Percentiles rank a stretch among this genome's conserved stretches.
Conservation (phyloP, 2,797 vertebrate genomes). For the Acanthurus lineatus region DNA sequence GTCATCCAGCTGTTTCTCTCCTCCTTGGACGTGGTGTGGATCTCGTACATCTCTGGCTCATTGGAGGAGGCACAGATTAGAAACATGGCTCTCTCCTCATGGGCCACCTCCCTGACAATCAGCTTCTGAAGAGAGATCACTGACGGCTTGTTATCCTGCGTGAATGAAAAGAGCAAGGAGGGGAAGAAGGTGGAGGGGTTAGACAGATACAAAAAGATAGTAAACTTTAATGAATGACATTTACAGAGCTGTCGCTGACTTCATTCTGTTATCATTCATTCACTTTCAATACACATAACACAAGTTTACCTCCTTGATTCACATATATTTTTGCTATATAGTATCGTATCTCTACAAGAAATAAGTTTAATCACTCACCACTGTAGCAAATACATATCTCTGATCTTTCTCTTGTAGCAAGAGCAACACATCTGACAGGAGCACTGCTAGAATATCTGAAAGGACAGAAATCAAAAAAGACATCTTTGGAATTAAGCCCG, state of each 20-base stretch:
- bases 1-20: conserved; percentile 93
- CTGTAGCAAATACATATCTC: conserved; percentile 92
- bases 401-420: conserved; percentile 98
- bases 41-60: conserved; percentile 91
- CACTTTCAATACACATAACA: not conserved
- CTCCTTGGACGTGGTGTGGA: conserved; percentile 91
- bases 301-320: not conserved
- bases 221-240: conserved; percentile 2
- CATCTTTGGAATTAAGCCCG: not conserved
- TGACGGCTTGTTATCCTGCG: conserved; percentile 93
- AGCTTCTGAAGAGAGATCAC: conserved; percentile 94
- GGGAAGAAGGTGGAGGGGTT: not conserved
- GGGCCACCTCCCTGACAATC: conserved; percentile 95
- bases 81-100: conserved; percentile 94
- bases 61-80: conserved; percentile 92
- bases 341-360: not conserved
- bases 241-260: not conserved
- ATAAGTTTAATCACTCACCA: conserved; percentile 85
- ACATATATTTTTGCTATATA: not conserved
- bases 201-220: not conserved
- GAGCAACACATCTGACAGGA: conserved; percentile 93
- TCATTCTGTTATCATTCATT: not conserved
- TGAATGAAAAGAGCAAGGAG: not conserved
- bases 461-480: conserved; percentile 24
- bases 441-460: conserved; percentile 93